A percentile compares a stretch with the other conserved stretches of the same genome.
phyloP scores from a whole-genome alignment of 2,888 invertebrate species.

The Gari tellinella region DNA sequence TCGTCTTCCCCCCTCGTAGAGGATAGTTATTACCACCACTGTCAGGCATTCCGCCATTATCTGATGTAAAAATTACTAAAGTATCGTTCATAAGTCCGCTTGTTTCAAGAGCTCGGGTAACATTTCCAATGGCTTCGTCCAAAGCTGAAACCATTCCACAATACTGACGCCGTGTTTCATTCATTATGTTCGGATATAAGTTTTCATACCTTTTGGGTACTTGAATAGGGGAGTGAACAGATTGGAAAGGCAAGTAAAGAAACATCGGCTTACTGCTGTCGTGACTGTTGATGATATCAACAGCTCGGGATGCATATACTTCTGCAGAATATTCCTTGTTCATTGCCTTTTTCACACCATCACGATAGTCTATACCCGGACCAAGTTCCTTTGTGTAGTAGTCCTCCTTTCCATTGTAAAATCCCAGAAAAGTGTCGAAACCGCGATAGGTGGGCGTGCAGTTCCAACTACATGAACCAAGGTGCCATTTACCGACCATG shows the following conservation, averaged over 20 bases:
- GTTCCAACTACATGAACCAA: slow-evolving; percentile 84
- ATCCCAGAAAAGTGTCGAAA: slow-evolving; percentile 85
- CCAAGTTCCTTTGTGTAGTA: slow-evolving; percentile 75
- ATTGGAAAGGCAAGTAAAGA: slow-evolving; percentile 71
- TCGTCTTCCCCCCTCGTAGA: slow-evolving; percentile 87
- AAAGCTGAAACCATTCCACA: slow-evolving; percentile 89
- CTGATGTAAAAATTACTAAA: slow-evolving; percentile 60
- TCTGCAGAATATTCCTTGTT: slow-evolving; percentile 30
- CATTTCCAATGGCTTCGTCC: slow-evolving; percentile 92
- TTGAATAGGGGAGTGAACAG: slow-evolving; percentile 65
- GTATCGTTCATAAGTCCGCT: slow-evolving; percentile 91
- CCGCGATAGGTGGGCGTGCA: slow-evolving; percentile 85
- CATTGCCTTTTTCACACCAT: slow-evolving; percentile 14
- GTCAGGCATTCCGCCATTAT: slow-evolving; percentile 80
- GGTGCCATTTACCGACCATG: slow-evolving; percentile 84
- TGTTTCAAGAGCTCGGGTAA: slow-evolving; percentile 88
- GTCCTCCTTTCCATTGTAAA: slow-evolving; percentile 82
- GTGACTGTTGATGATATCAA: slow-evolving; percentile 67
- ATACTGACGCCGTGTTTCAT: slow-evolving; percentile 54
- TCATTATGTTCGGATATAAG: slow-evolving; percentile 60
- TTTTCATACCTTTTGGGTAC: slow-evolving; percentile 64
- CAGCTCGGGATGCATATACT: slow-evolving; percentile 61
- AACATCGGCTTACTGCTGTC: slow-evolving; percentile 70
- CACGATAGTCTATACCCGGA: slow-evolving; percentile 40
- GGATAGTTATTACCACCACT: slow-evolving; percentile 84